Evolutionary conservation across 1,140 invertebrate species (phyloP).

Genomic region (Calycopis cecrops): DNA sequence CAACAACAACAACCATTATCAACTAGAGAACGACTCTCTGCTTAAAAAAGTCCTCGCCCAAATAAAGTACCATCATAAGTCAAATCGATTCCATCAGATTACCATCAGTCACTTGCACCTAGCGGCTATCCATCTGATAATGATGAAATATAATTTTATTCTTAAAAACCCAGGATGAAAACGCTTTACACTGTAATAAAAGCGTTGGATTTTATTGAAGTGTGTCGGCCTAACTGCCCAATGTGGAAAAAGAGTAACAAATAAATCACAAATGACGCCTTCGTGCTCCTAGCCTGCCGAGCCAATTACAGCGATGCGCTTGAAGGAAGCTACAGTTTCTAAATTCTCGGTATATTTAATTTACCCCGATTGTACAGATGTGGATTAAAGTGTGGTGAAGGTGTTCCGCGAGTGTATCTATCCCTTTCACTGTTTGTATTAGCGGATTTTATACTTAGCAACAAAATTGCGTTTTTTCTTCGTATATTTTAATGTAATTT

Average conservation of each 20-base stretch:
- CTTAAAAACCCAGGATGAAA: slow-evolving; percentile 2
- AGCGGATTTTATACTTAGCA: too few relatives aligned
- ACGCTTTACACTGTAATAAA: slow-evolving; percentile 6
- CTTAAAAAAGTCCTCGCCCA: too few relatives aligned
- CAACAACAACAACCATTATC: too few relatives aligned
- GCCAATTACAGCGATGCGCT: slow-evolving; percentile 72
- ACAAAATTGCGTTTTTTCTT: too few relatives aligned
- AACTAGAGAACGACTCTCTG: too few relatives aligned
- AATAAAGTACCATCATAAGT: too few relatives aligned
- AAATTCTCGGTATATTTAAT: slow-evolving; percentile 74
- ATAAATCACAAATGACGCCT: slow-evolving; percentile 64
- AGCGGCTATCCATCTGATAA: too few relatives aligned
- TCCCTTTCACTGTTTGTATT: not conserved
- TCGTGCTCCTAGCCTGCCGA: slow-evolving; percentile 55
- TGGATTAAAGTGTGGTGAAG: slow-evolving; percentile 16
- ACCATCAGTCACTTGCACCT: too few relatives aligned
- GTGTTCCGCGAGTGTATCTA: slow-evolving; percentile 5
- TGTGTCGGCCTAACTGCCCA: slow-evolving; percentile 32
- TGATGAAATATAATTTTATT: too few relatives aligned
- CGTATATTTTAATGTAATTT: too few relatives aligned
- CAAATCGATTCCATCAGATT: too few relatives aligned
- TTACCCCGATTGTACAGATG: slow-evolving; percentile 55
- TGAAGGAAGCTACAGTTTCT: slow-evolving; percentile 73
- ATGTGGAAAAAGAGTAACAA: slow-evolving; percentile 44
- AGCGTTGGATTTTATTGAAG: slow-evolving; percentile 29